Conservation (phyloP, 2,113 vertebrate genomes). For the Bos indicus region DNA sequence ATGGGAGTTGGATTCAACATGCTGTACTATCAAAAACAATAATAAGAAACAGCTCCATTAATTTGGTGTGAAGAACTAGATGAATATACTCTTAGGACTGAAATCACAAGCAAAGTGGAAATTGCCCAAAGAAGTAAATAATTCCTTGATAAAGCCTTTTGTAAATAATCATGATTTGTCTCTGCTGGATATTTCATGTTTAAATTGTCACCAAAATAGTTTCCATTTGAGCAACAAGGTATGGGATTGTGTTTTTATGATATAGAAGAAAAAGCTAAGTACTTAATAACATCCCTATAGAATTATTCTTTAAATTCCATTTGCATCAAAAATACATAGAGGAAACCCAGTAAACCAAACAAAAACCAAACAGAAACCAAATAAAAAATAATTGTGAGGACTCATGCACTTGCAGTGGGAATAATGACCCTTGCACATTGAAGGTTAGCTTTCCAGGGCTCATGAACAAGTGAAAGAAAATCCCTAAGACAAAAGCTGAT, state of each 20-base stretch:
- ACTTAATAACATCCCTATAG: constrained; percentile 64
- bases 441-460: not conserved
- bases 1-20: constrained; percentile 26
- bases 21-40: not conserved
- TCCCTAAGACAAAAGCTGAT: constrained; percentile 17
- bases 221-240: constrained; percentile 44
- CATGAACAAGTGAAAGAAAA: not conserved
- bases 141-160: constrained; percentile 27
- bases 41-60: not conserved
- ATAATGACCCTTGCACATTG: not conserved
- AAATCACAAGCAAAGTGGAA: constrained; percentile 53
- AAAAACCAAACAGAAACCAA: constrained; percentile 32
- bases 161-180: constrained; percentile 46
- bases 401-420: not conserved
- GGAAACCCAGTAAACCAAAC: constrained; percentile 55
- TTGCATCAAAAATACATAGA: constrained; percentile 27
- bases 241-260: constrained; percentile 36
- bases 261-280: constrained; percentile 60
- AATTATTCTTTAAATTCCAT: constrained; percentile 72
- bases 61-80: constrained; percentile 28
- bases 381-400: constrained; percentile 50
- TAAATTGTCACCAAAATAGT: constrained; percentile 34
- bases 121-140: constrained; percentile 61
- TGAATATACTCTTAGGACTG: constrained; percentile 28
- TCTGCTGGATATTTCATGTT: constrained; percentile 58